These are phyloP conservation scores for Gymnogyps californianus DNA, from an alignment of 2,113 vertebrate species.

Conservation along the genomic window DNA sequence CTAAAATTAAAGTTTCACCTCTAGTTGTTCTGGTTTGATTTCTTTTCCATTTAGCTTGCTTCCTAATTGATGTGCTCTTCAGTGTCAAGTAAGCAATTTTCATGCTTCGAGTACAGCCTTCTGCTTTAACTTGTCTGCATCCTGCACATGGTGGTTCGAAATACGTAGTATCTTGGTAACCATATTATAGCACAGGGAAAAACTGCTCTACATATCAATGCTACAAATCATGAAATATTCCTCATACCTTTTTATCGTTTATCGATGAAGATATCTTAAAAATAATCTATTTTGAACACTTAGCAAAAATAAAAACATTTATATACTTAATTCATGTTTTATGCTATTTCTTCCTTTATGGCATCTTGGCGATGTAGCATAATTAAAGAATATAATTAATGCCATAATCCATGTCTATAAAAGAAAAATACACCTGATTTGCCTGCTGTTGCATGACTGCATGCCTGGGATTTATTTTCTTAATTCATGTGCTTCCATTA, in stretches of 20 bases:
- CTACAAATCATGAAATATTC: background rate
- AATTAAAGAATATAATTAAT: conserved; percentile 10
- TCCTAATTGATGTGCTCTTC: background rate
- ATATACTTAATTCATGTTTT: conserved; percentile 68
- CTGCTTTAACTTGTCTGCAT: background rate
- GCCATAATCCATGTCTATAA: background rate
- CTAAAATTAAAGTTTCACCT: background rate
- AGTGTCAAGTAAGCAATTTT: background rate
- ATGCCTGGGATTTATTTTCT: conserved; percentile 9
- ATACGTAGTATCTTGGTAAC: background rate
- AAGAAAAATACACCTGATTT: background rate
- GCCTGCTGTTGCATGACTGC: conserved; percentile 19
- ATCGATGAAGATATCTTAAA: background rate
- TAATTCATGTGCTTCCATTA: background rate
- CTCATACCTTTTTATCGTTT: background rate
- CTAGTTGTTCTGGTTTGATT: background rate
- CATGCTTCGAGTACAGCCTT: background rate
- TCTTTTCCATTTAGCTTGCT: background rate
- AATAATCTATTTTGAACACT: background rate
- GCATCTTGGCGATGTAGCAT: background rate
- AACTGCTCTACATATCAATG: background rate
- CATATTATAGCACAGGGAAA: background rate
- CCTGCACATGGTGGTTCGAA: background rate
- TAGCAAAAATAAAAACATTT: background rate
- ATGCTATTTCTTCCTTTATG: conserved; percentile 62